Percentiles rank a stretch among this genome's conserved stretches.
These are phyloP conservation scores for Oedothorax gibbosus DNA, from an alignment of 1,140 invertebrate species.

Conservation along the genomic window DNA sequence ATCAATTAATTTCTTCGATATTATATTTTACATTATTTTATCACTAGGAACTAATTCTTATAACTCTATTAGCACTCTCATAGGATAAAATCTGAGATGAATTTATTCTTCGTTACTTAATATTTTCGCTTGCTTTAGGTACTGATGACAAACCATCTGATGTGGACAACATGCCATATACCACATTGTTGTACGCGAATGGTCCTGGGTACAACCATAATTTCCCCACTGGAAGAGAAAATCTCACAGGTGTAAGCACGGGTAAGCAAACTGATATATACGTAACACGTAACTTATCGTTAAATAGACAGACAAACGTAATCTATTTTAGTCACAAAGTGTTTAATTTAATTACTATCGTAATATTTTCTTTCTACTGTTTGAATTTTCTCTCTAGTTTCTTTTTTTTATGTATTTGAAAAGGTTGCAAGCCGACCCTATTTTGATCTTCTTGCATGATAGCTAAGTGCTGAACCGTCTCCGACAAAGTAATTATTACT, in stretches of 20 bases:
- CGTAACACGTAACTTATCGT: too few species aligned
- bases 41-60: background rate
- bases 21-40: background rate
- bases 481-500: too few species aligned
- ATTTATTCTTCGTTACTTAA: background rate
- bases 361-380: too few species aligned
- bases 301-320: too few species aligned
- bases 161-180: constrained; percentile 79
- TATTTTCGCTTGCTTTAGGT: constrained; percentile 20
- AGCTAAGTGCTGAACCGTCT: too few species aligned
- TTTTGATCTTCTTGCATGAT: too few species aligned
- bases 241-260: constrained; percentile 66
- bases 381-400: too few species aligned
- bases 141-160: constrained; percentile 51
- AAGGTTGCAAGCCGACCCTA: too few species aligned
- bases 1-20: background rate
- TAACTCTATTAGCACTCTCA: background rate
- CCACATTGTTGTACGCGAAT: constrained; percentile 83
- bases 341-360: too few species aligned
- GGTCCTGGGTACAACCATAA: constrained; percentile 76
- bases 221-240: constrained; percentile 66
- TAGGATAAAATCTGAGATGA: background rate
- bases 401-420: too few species aligned
- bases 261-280: constrained; percentile 62
- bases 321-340: too few species aligned